phyloP scores from a whole-genome alignment of 2,888 invertebrate genomes.

The Halictus ligatus region DNA sequence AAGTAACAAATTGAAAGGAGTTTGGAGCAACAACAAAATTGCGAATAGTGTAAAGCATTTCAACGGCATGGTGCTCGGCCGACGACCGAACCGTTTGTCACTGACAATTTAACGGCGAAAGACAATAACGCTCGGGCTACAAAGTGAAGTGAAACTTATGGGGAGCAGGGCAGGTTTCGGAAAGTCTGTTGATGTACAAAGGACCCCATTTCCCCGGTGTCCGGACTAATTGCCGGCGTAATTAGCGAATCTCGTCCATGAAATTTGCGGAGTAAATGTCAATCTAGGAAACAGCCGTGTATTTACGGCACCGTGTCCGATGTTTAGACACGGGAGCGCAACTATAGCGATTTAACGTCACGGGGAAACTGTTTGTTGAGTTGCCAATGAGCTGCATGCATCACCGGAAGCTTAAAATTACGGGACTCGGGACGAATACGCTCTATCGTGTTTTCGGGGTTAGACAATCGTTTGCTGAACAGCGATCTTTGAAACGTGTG shows the following conservation, averaged over 20 bases:
- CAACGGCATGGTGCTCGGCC: neutral
- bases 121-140: neutral
- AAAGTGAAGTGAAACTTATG: neutral
- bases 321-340: slow-evolving; percentile 22
- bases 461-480: neutral
- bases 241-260: slow-evolving; percentile 30
- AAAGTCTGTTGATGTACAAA: slow-evolving; percentile 15
- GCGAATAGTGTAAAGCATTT: neutral
- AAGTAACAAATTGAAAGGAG: neutral
- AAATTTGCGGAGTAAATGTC: slow-evolving; percentile 33
- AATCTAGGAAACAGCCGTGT: slow-evolving; percentile 16
- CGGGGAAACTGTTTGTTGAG: slow-evolving; percentile 5
- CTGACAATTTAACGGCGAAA: neutral
- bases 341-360: slow-evolving; percentile 18
- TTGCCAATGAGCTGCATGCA: neutral
- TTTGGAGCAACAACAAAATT: neutral
- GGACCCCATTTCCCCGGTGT: neutral
- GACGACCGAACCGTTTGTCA: neutral
- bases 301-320: slow-evolving; percentile 16
- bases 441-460: neutral
- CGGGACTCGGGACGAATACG: neutral
- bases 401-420: slow-evolving; percentile 6
- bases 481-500: neutral
- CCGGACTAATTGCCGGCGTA: slow-evolving; percentile 29
- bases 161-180: slow-evolving; percentile 14